Percentiles rank a stretch among this genome's conserved stretches.
Evolutionary conservation across 2,888 invertebrate genomes (phyloP).

Genomic region (Meteorus cinctellus): DNA sequence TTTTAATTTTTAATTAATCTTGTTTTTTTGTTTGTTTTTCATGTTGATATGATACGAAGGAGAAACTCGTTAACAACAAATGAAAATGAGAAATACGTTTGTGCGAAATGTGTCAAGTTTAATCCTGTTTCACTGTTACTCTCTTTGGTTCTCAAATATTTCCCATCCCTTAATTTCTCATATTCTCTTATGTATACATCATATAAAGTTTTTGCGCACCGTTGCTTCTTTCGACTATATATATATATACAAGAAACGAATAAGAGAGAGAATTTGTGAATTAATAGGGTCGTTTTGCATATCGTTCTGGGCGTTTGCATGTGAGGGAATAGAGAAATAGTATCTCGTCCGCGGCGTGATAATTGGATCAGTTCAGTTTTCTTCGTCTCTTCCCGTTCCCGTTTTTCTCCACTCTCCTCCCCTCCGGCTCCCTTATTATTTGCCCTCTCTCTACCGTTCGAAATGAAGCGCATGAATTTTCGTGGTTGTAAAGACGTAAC

Average conservation of each 20-base stretch:
- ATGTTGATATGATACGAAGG: conserved; percentile 16
- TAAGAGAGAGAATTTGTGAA: conserved; percentile 41
- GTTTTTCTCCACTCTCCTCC: conserved; percentile 1
- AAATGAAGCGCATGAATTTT: conserved; percentile 52
- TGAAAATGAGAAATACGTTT: conserved; percentile 47
- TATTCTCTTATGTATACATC: conserved; percentile 1
- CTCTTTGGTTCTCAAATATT: conserved; percentile 11
- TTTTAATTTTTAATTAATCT: conserved; percentile 1
- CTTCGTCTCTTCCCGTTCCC: conserved; percentile 25
- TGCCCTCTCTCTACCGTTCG: neutral
- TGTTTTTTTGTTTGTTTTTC: neutral
- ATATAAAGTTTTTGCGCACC: conserved; percentile 13
- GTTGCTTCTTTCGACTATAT: neutral
- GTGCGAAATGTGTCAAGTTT: conserved; percentile 46
- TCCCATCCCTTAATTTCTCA: neutral
- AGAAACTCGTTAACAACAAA: conserved; percentile 49
- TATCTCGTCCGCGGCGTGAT: conserved; percentile 57
- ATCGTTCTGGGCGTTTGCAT: conserved; percentile 57
- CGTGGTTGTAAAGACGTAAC: conserved; percentile 52
- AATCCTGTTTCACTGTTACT: conserved; percentile 34
- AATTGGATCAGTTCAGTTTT: conserved; percentile 58
- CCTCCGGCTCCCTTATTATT: neutral
- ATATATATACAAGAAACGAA: conserved; percentile 6
- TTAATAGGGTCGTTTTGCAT: conserved; percentile 62
- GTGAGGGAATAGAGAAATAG: conserved; percentile 55